Percentiles rank a stretch among this genome's conserved stretches.
Conservation (phyloP, 1,140 invertebrate genomes). For the Glossosoma conforme region DNA sequence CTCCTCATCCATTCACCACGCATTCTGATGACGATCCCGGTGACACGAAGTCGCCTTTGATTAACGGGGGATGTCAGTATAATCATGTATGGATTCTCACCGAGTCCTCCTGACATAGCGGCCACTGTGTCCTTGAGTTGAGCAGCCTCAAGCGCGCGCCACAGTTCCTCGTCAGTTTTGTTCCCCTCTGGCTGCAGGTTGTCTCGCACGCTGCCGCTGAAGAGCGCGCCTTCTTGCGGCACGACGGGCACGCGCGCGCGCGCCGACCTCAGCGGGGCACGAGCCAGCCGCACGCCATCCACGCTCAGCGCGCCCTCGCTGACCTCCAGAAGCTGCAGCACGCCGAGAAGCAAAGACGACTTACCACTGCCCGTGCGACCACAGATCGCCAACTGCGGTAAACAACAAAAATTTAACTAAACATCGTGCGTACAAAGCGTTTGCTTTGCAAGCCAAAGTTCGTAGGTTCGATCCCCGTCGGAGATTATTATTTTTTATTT, state of each 20-base stretch:
- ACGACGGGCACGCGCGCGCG: conserved; percentile 82
- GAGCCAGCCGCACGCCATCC: conserved; percentile 61
- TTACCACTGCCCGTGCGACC: conserved; percentile 78
- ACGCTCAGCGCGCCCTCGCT: conserved; percentile 61
- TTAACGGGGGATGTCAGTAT: too few species aligned
- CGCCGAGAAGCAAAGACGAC: conserved; percentile 65
- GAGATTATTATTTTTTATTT: too few species aligned
- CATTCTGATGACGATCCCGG: too few species aligned
- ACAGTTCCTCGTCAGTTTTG: conserved; percentile 71
- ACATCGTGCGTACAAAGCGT: not conserved
- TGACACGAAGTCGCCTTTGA: too few species aligned
- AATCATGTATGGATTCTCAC: too few species aligned
- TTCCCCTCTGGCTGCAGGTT: conserved; percentile 83
- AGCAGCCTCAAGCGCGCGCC: conserved; percentile 57
- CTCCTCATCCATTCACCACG: too few species aligned
- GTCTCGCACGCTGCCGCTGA: conserved; percentile 82
- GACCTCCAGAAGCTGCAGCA: conserved; percentile 62
- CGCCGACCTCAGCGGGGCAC: conserved; percentile 65
- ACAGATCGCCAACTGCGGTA: conserved; percentile 66
- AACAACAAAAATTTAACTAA: conserved; percentile 8
- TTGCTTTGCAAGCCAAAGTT: too few species aligned
- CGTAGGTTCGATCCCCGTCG: too few species aligned
- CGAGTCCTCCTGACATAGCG: conserved; percentile 58
- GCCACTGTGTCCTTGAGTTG: conserved; percentile 72
- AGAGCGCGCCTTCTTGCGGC: conserved; percentile 87